These are phyloP conservation scores for Salarias fasciatus DNA, from an alignment of 2,797 vertebrate species.

Conservation along the genomic window DNA sequence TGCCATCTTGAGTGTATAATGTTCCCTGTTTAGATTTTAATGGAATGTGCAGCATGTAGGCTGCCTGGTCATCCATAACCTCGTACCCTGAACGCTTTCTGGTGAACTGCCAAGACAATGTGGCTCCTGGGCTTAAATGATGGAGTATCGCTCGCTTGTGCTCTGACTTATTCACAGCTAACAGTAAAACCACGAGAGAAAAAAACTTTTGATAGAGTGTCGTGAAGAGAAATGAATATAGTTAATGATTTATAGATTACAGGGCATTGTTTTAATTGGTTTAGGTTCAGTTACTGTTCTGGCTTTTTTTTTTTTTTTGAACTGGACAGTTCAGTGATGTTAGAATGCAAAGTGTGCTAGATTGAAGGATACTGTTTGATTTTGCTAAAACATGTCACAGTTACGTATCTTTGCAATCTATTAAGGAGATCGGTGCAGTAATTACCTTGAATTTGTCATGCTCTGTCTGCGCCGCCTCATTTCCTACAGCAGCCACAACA, in stretches of 20 bases:
- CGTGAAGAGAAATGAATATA: background rate
- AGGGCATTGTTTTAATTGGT: background rate
- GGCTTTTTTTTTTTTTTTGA: background rate
- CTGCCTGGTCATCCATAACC: slow-evolving; percentile 61
- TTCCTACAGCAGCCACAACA: slow-evolving; percentile 28
- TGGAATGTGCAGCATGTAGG: slow-evolving; percentile 65
- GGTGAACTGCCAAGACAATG: slow-evolving; percentile 36
- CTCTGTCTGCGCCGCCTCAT: slow-evolving; percentile 1
- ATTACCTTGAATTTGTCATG: background rate
- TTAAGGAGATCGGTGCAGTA: background rate
- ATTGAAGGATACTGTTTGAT: background rate
- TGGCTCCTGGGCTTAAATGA: slow-evolving; percentile 31
- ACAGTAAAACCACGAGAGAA: background rate
- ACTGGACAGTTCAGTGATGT: too few relatives aligned
- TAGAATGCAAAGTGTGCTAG: too few relatives aligned
- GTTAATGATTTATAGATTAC: slow-evolving; percentile 2
- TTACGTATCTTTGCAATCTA: background rate
- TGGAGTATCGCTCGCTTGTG: slow-evolving; percentile 30
- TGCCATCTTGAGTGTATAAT: slow-evolving; percentile 48
- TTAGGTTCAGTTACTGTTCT: background rate
- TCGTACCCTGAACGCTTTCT: slow-evolving; percentile 45
- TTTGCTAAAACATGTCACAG: background rate
- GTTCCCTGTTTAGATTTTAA: slow-evolving; percentile 69
- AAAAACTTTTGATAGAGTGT: background rate
- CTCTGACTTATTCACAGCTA: slow-evolving; percentile 14